These are phyloP conservation scores for Sarcophaga bullata DNA, from an alignment of 1,140 invertebrate genomes.

Conservation along the genomic window DNA sequence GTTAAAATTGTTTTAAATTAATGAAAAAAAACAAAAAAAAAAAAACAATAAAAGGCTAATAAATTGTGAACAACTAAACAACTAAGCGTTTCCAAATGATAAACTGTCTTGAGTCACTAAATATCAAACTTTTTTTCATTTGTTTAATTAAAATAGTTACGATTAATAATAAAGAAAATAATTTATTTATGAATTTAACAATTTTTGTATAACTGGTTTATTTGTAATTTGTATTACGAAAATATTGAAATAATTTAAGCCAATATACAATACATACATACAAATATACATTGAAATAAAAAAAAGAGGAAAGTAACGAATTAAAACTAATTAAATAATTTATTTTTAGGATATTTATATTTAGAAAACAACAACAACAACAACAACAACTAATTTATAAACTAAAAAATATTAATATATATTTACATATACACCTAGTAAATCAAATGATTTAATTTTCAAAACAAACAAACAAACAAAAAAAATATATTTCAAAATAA, in stretches of 20 bases:
- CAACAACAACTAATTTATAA: background rate
- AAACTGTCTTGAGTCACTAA: slow-evolving; percentile 19
- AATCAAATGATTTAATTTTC: slow-evolving; percentile 14
- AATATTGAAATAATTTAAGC: background rate
- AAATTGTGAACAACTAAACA: slow-evolving; percentile 17
- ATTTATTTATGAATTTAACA: background rate
- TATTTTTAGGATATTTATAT: slow-evolving; percentile 22
- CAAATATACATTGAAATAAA: too few relatives aligned
- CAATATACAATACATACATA: background rate
- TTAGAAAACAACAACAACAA: background rate
- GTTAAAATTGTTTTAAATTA: background rate
- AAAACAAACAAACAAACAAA: slow-evolving; percentile 2
- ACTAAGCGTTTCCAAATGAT: slow-evolving; percentile 10
- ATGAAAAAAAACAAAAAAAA: slow-evolving; percentile 4
- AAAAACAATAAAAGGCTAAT: too few relatives aligned
- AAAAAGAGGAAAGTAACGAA: background rate
- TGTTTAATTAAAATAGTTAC: background rate
- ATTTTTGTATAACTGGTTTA: background rate
- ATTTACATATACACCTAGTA: background rate
- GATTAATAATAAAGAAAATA: too few relatives aligned
- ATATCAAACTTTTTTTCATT: background rate
- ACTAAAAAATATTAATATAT: slow-evolving; percentile 5
- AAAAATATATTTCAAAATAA: background rate
- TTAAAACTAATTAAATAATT: background rate
- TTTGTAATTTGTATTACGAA: background rate